Evolutionary conservation across 2,113 vertebrate genomes (phyloP), one percentile per base, ranked within the genome.

Genomic region (Delphinapterus leucas): DNA sequence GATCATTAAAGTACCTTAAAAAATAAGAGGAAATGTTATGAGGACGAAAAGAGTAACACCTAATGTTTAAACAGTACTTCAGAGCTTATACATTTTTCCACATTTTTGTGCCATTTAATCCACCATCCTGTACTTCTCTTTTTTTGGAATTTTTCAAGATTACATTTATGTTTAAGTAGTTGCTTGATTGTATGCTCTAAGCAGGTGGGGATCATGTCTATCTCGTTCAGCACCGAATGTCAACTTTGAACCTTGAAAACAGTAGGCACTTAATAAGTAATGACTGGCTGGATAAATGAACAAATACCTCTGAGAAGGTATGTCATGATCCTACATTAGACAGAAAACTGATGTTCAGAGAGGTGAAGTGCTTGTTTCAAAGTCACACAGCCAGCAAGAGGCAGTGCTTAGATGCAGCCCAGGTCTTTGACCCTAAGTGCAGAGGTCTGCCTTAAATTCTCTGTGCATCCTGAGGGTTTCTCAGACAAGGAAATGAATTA

Each of bases 401-500:
- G 77, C 71, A 17, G 58, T 10, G 28, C 38, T 28, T 17, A 9
- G 5, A n/a, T 8, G 58, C 89, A 44, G 61, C 41, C 44, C 41
- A 26, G 65, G 49, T 92, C 84, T 97, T 73, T 68, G 87, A 55
- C 63, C 70, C 47, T 26, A n/a, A 67, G 95, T 73, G 88, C 85
- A 88, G 92, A 96, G 96, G 85, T 93, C 77, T 88, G 93, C 88
- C 93, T 97, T 84, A 87, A 84, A 95, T 91, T 97, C 88, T 93
- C 91, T 65, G 93, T 44, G 77, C 71, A 76, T 94, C 90, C 77
- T 2, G 1, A 97, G 96, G 80, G 95, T 60, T 71, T 41, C 41
- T 41, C 53, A 92, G 96, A 90, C 79, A 76, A 95, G 97, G 97
- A 97, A 97, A 95, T 97, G 96, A 97, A 31, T 90, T 94, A 96